A percentile compares a stretch with the other conserved stretches of the same genome.
These are phyloP conservation scores for Napeogenes inachia DNA, from an alignment of 2,888 invertebrate genomes.

Conservation along the genomic window DNA sequence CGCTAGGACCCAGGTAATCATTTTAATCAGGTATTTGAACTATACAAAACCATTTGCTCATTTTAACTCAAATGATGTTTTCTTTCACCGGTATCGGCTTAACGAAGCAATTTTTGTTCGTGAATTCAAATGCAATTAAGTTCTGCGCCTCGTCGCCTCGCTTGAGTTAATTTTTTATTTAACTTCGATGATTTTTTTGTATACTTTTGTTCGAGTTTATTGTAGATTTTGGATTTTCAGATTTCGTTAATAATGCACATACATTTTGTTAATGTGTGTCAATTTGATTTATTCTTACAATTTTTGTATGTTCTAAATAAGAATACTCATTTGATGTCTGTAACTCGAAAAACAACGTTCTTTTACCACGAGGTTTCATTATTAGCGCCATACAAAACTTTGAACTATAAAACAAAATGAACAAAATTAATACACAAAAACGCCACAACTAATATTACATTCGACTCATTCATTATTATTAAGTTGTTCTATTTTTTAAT, in stretches of 20 bases:
- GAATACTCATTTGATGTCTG: not conserved
- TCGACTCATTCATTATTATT: not conserved
- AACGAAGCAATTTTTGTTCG: conserved; percentile 70
- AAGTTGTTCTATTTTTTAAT: conserved; percentile 34
- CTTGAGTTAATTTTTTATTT: conserved; percentile 36
- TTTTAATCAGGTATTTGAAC: conserved; percentile 33
- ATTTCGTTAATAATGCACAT: not conserved
- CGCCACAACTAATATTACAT: conserved; percentile 1
- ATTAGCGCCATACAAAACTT: no score
- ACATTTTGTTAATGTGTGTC: not conserved
- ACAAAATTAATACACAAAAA: no score
- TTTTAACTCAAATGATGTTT: conserved; percentile 70
- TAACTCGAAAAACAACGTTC: not conserved
- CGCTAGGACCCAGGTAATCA: conserved; percentile 77
- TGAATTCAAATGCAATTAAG: conserved; percentile 72
- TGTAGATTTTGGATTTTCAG: not conserved
- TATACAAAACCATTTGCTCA: conserved; percentile 62
- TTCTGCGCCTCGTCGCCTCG: conserved; percentile 46
- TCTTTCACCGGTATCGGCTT: conserved; percentile 62
- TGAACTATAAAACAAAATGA: no score
- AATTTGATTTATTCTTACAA: not conserved
- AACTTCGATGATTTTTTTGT: conserved; percentile 30
- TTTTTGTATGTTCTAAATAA: not conserved
- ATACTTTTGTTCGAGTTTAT: conserved; percentile 3
- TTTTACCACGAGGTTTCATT: no score